A percentile compares a stretch with the other conserved stretches of the same genome.
These are phyloP conservation scores for Thamnophis elegans DNA, from an alignment of 2,797 vertebrate genomes.

Conservation along the genomic window DNA sequence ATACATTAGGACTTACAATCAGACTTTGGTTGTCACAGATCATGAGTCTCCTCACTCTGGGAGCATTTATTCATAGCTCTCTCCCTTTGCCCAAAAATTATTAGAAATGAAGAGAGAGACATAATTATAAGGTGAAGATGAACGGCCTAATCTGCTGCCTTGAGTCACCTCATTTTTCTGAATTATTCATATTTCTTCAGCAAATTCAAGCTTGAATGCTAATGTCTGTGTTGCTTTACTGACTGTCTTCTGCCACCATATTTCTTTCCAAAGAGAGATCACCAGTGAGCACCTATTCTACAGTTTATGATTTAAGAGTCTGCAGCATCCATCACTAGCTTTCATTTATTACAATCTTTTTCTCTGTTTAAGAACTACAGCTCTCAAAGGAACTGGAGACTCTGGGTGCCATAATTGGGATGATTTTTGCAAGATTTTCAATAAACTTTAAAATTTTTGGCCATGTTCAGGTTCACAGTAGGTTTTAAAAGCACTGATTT, in stretches of 20 bases:
- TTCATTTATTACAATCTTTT: constrained; percentile 12
- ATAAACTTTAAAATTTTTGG: neutral
- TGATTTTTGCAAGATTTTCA: neutral
- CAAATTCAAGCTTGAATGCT: constrained; percentile 24
- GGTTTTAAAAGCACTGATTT: neutral
- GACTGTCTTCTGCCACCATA: neutral
- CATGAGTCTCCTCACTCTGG: neutral
- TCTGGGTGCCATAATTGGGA: neutral
- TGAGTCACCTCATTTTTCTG: constrained; percentile 45
- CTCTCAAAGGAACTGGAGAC: neutral
- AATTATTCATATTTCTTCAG: constrained; percentile 51
- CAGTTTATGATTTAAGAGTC: neutral
- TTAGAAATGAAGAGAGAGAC: constrained; percentile 46
- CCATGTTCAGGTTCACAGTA: neutral
- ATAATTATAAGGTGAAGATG: constrained; percentile 60
- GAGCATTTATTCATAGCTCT: constrained; percentile 18
- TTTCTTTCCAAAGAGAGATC: constrained; percentile 20
- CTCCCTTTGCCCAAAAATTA: constrained; percentile 31
- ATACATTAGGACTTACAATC: neutral
- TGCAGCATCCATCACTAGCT: neutral
- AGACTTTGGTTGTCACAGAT: neutral
- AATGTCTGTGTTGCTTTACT: constrained; percentile 26
- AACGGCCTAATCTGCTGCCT: constrained; percentile 29
- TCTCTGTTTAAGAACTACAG: constrained; percentile 1
- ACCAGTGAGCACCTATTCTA: neutral